Base-by-base conservation (phyloP, 1,140 invertebrate species). In the Papilio polyxenes region DNA sequence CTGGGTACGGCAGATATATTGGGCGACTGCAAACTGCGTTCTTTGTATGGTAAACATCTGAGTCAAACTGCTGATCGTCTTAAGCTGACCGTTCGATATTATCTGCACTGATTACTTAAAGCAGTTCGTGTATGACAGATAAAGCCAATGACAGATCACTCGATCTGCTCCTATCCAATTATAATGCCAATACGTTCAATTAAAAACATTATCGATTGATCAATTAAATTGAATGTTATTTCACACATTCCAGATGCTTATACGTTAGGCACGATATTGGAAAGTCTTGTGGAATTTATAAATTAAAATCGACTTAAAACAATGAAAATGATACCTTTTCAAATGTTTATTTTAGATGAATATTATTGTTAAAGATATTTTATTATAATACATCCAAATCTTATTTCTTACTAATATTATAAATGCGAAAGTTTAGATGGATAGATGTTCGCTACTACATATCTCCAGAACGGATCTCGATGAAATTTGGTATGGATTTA, bases 161-260 rank as follows among this genome's bases (percentile, higher is more conserved):
- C 59, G 40, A 3, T 80, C 77, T 31, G 59, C 10, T 20, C 17
- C 23, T 37, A 48, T 23, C 31, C 56, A 48, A 69, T 79, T 79
- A 79, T 72, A 40, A 72, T 72, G 31, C 65, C 11, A 72, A 72
- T 72, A 72, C 31, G 65, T 31, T 31, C 31, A 13, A 72, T 37
- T 69, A 69, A 69, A 62, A 69, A 75, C 74, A 75, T n/a, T 49
- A 75, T 75, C 74, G 74, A n/a, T 75, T 20, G 40, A 49, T 72
- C 65, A 72, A 72, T 72, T 72, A 72, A 23, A 11, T 31, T 7
- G 4, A 15, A 37, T 15, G 31, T 72, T 37, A 72, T 72, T 72
- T 72, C 23, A 37, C 31, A 69, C 31, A 72, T 72, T 72, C 65
- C 65, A 23, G 31, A 72, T 37, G 31, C 13, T 72, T 37, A 69